Conservation (phyloP, 2,113 vertebrate species). For the Notothenia coriiceps region DNA sequence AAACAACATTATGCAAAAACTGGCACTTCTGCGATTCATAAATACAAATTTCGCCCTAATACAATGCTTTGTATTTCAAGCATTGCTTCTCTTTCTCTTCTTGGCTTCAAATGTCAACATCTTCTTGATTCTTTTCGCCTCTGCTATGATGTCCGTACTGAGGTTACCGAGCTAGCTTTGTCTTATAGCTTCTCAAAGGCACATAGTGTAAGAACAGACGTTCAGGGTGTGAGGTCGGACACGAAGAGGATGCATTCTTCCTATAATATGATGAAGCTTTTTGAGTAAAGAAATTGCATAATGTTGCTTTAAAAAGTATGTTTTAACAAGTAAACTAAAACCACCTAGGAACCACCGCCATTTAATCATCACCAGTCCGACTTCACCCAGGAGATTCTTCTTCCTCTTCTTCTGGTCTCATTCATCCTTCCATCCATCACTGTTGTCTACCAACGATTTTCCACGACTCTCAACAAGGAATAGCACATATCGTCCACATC, state of each 20-base stretch:
- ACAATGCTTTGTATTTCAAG: no score
- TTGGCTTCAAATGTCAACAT: background rate
- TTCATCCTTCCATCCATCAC: slow-evolving; percentile 13
- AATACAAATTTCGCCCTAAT: no score
- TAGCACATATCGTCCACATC: background rate
- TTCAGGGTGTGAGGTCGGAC: no score
- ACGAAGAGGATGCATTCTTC: no score
- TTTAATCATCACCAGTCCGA: slow-evolving; percentile 10
- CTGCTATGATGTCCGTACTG: background rate
- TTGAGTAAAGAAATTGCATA: no score
- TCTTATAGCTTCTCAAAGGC: background rate
- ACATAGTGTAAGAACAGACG: no score
- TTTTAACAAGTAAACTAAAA: background rate
- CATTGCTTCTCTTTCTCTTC: background rate
- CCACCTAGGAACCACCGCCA: slow-evolving; percentile 16
- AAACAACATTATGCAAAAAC: background rate
- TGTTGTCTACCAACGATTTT: background rate
- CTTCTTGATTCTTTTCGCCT: background rate
- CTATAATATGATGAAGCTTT: no score
- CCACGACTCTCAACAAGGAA: background rate
- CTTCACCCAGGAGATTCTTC: background rate
- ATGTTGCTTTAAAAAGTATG: no score
- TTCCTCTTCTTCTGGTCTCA: background rate
- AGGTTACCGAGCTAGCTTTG: background rate
- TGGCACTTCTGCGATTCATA: no score